A percentile compares a stretch with the other conserved stretches of the same genome.
phyloP scores from a whole-genome alignment of 2,888 invertebrate genomes.

The Anoplius nigerrimus region DNA sequence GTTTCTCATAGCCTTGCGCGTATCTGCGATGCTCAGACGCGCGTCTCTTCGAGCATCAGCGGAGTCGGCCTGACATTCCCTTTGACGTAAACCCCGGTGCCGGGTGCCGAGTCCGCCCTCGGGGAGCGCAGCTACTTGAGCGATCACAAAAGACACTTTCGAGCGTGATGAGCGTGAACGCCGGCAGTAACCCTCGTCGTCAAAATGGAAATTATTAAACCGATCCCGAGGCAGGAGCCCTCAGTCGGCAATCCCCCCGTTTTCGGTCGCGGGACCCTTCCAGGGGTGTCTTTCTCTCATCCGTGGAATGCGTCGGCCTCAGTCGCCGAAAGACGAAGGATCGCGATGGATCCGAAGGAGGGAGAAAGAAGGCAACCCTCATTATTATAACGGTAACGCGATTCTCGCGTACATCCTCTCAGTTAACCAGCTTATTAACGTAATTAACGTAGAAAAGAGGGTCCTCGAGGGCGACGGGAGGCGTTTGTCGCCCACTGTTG shows the following conservation, averaged over 20 bases:
- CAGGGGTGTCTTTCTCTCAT: not conserved
- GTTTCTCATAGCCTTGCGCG: no score
- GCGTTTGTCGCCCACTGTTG: not conserved
- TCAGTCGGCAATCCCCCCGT: no score
- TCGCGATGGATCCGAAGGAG: not conserved
- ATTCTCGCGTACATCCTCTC: constrained; percentile 24
- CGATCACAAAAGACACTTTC: constrained; percentile 12
- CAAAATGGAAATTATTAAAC: constrained; percentile 14
- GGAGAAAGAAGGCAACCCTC: constrained; percentile 21
- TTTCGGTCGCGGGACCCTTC: no score
- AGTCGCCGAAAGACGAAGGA: not conserved
- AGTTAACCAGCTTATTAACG: constrained; percentile 63
- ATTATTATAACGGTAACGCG: constrained; percentile 40
- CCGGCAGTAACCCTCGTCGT: constrained; percentile 12
- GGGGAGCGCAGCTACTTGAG: not conserved
- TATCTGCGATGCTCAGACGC: no score
- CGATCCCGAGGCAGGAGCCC: constrained; percentile 3
- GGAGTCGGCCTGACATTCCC: not conserved
- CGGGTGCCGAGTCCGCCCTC: not conserved
- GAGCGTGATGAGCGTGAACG: constrained; percentile 8
- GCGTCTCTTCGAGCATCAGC: no score
- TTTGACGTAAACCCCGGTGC: constrained; percentile 2
- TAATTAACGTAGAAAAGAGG: constrained; percentile 55
- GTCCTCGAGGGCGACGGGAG: constrained; percentile 29
- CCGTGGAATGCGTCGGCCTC: not conserved